Evolutionary conservation across 2,888 invertebrate genomes (phyloP), one percentile per base, ranked within the genome.

Genomic region (Leptinotarsa juncta): DNA sequence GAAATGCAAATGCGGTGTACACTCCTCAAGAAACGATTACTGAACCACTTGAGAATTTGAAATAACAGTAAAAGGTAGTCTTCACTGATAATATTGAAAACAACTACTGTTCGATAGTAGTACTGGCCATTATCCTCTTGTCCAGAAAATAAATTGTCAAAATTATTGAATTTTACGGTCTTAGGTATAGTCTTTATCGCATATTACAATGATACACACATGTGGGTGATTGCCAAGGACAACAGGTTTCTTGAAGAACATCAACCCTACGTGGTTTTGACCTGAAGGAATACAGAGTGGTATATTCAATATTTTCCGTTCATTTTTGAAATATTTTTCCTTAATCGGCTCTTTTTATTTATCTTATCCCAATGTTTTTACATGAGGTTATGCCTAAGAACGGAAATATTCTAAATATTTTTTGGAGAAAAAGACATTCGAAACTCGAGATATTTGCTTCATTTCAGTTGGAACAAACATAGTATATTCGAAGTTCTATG

Each of bases 151-250:
- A 14, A 16, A 14, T 57, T 15, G 0, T 23, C 15, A 3, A 57
- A 57, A 15, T 23, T 57, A 23, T 16, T 57, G 57, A 14, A 15
- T 42, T 20, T 66, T 23, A 65, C 70, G 65, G 70, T 66, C 49
- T 66, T 70, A 49, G 16, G 42, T 15, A 48, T 48, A 66, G 18
- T 70, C 66, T 65, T 57, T 53, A 67, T 72, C 32, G 48, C 57
- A 71, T 55, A 32, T 60, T 74, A 70, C 53, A 66, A 71, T 68
- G 32, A 32, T n/a, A 26, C 73, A 78, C 77, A 80, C 79, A 78
- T 79, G 79, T 80, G 79, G 80, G 78, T 77, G 78, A 76, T 80
- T 77, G 74, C 81, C 82, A 84, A 84, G 83, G 83, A 71, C 83
- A 80, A 78, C 83, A 65, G 72, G 79, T 82, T 81, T 53, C 75